These are phyloP conservation scores for Tautogolabrus adspersus DNA, from an alignment of 2,113 vertebrate genomes.

Conservation along the genomic window DNA sequence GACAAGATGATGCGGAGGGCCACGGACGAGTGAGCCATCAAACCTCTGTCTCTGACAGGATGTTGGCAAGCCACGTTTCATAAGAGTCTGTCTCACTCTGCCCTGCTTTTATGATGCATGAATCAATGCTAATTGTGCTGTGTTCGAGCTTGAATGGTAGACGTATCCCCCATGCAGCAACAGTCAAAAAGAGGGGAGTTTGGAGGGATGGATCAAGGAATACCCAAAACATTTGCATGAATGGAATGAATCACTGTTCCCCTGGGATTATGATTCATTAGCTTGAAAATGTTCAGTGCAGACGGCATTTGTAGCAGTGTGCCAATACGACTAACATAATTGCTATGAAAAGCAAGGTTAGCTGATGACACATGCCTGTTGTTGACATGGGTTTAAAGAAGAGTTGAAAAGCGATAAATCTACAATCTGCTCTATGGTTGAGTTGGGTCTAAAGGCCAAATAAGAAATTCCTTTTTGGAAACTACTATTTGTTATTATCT, in stretches of 20 bases:
- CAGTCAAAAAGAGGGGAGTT: slow-evolving; percentile 47
- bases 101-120: slow-evolving; percentile 64
- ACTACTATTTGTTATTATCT: not conserved
- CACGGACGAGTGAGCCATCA: slow-evolving; percentile 80
- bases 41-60: slow-evolving; percentile 72
- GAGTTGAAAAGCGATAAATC: slow-evolving; percentile 22
- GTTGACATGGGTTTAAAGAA: slow-evolving; percentile 33
- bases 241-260: slow-evolving; percentile 59
- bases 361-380: slow-evolving; percentile 11
- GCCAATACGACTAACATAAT: slow-evolving; percentile 52
- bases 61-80: slow-evolving; percentile 75
- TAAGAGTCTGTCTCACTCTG: slow-evolving; percentile 66
- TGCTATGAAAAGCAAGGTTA: slow-evolving; percentile 29
- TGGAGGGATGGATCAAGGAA: slow-evolving; percentile 48
- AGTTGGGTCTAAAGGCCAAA: not conserved
- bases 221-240: slow-evolving; percentile 51
- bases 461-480: slow-evolving; percentile 4
- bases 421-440: slow-evolving; percentile 2
- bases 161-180: slow-evolving; percentile 56
- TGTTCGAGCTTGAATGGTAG: slow-evolving; percentile 65
- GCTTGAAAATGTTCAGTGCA: slow-evolving; percentile 48
- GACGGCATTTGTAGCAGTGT: slow-evolving; percentile 14
- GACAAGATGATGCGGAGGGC: slow-evolving; percentile 76
- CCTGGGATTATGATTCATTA: slow-evolving; percentile 58
- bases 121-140: slow-evolving; percentile 72